These are phyloP conservation scores for Sminthopsis crassicaudata DNA, from an alignment of 2,113 vertebrate species.

Conservation along the genomic window DNA sequence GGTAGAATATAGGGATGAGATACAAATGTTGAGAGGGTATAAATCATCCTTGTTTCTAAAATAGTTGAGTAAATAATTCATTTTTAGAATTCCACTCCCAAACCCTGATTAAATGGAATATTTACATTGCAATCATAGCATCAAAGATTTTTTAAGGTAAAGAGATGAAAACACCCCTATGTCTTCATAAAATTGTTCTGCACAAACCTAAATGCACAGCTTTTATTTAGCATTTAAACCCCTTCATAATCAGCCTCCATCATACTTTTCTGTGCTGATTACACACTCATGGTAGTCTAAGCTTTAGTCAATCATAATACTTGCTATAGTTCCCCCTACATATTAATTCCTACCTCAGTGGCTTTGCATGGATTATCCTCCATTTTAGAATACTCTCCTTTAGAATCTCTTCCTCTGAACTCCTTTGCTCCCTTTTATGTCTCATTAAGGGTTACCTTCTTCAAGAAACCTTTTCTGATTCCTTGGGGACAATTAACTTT, in stretches of 20 bases:
- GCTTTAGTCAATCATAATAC: neutral
- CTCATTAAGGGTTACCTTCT: neutral
- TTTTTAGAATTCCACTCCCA: conserved; percentile 38
- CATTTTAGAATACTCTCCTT: neutral
- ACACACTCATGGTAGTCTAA: neutral
- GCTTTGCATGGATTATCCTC: neutral
- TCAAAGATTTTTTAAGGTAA: conserved; percentile 31
- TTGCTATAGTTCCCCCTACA: neutral
- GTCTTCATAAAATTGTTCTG: neutral
- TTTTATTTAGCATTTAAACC: neutral
- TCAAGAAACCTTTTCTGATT: neutral
- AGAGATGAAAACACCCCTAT: conserved; percentile 3
- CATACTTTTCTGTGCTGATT: neutral
- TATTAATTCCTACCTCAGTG: neutral
- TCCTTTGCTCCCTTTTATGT: neutral
- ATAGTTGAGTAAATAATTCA: conserved; percentile 45
- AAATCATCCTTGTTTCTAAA: conserved; percentile 53
- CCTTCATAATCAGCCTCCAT: neutral
- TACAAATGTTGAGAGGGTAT: neutral
- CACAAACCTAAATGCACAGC: neutral
- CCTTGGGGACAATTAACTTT: neutral
- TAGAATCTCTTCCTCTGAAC: neutral
- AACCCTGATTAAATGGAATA: conserved; percentile 48
- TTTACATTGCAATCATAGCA: conserved; percentile 21
- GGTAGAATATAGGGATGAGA: conserved; percentile 36